Evolutionary conservation across 2,888 invertebrate genomes (phyloP).

Genomic region (Caenorhabditis parvicauda): DNA sequence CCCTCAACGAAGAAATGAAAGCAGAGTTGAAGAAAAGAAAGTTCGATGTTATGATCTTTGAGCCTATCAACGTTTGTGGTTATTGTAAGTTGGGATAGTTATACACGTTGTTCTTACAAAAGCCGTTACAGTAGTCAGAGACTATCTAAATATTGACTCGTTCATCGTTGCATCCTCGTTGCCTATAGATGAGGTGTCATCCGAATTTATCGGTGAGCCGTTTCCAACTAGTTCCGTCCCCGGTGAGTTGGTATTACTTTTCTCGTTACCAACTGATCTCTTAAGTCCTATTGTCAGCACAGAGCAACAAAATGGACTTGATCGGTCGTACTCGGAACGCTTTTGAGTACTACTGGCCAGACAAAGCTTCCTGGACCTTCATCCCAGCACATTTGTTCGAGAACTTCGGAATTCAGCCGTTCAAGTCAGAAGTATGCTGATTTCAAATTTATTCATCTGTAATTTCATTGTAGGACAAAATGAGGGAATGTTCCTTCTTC

Average conservation of each 20-base stretch:
- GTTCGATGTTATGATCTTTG: conserved; percentile 19
- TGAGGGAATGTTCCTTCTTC: conserved; percentile 13
- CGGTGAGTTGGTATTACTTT: background rate
- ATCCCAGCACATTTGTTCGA: too few relatives aligned
- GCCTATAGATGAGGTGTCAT: conserved; percentile 6
- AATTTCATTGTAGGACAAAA: too few relatives aligned
- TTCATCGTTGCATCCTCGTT: too few relatives aligned
- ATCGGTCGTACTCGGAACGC: conserved; percentile 9
- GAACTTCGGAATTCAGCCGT: too few relatives aligned
- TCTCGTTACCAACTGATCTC: too few relatives aligned
- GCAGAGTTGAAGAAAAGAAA: conserved; percentile 8
- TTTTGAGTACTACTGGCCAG: conserved; percentile 4
- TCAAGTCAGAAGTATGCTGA: too few relatives aligned
- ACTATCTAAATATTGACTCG: too few relatives aligned
- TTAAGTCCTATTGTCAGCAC: background rate
- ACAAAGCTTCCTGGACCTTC: too few relatives aligned
- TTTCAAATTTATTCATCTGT: too few relatives aligned
- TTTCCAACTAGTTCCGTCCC: conserved; percentile 17
- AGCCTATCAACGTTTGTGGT: conserved; percentile 8
- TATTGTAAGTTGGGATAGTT: conserved; percentile 17
- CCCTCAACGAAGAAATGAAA: conserved; percentile 7
- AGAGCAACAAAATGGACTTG: conserved; percentile 14
- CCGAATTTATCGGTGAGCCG: conserved; percentile 15
- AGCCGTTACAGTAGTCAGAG: too few relatives aligned
- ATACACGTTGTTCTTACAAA: too few relatives aligned